Base-by-base conservation (phyloP, 2,888 invertebrate genomes). In the Tetragonula carbonaria region DNA sequence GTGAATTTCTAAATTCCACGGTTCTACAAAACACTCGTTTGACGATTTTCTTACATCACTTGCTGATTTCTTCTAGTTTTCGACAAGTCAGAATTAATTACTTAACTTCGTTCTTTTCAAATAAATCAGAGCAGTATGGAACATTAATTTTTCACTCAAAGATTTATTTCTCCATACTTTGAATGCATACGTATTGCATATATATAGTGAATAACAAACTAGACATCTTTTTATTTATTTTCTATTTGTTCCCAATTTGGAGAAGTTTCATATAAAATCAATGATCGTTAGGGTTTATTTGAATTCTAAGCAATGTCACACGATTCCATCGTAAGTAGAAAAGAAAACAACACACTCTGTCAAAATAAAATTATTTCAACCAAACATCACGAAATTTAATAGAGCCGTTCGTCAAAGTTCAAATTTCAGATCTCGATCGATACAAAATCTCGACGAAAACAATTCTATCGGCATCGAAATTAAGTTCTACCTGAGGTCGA, bases 401-500 rank as follows among this genome's bases (percentile, higher is more conserved):
- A 59, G 14, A 59, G 14, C 14, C 57, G 4, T 59, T 5, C 0
- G 2, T 59, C 57, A 14, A 59, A n/a, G 2, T 5, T 59, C n/a
- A n/a, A 13, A n/a, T 13, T 4, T 57, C 23, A n/a, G 5, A 13
- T 0, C 5, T 21, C 57, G n/a, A 57, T 57, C 4, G 2, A 59
- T 13, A n/a, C 11, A 2, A 59, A 59, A 14, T n/a, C 23, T 5
- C 5, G 13, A n/a, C n/a, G 5, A 13, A 28, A 28, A 14, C 38
- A 5, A 38, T 66, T 16, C n/a, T 38, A 28, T 50, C 45, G 45
- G 2, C 28, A 8, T 28, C 68, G 33, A 63, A 63, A 50, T 66
- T 38, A 50, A 75, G 55, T 57, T 67, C 55, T 45, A 50, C 66
- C 2, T 14, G 50, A 50, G 73, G 73, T 80, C 67, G 55, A 53